A percentile compares a stretch with the other conserved stretches of the same genome.
phyloP scores from a whole-genome alignment of 2,113 vertebrate species.

The Passerina amoena region DNA sequence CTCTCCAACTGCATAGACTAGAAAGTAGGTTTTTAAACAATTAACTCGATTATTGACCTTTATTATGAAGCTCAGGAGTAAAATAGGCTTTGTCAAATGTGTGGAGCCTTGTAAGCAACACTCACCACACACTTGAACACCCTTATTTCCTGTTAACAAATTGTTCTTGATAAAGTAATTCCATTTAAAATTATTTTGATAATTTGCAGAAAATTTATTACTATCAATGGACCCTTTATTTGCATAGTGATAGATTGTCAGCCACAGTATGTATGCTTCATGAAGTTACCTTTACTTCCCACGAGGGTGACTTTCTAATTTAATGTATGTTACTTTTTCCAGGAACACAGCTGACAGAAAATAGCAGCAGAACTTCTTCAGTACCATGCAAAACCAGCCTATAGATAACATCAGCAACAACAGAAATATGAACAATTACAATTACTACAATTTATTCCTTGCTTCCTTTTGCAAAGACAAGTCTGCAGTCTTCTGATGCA shows the following conservation, averaged over 20 bases:
- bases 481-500: background rate
- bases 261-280: background rate
- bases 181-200: background rate
- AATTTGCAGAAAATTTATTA: background rate
- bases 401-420: background rate
- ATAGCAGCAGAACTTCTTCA: background rate
- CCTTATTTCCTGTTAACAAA: background rate
- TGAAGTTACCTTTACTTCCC: background rate
- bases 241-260: background rate
- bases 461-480: background rate
- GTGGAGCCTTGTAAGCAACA: accelerated
- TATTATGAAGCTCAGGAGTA: background rate
- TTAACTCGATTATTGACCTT: background rate
- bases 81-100: background rate
- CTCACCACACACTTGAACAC: background rate
- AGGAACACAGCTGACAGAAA: background rate
- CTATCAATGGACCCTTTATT: background rate
- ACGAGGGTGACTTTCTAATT: background rate
- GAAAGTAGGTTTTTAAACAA: background rate
- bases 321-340: background rate
- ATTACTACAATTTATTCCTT: background rate
- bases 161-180: background rate
- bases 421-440: background rate
- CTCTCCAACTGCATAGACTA: background rate
- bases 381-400: background rate